Conservation (phyloP, 2,888 invertebrate genomes). For the Apodemia zela region DNA sequence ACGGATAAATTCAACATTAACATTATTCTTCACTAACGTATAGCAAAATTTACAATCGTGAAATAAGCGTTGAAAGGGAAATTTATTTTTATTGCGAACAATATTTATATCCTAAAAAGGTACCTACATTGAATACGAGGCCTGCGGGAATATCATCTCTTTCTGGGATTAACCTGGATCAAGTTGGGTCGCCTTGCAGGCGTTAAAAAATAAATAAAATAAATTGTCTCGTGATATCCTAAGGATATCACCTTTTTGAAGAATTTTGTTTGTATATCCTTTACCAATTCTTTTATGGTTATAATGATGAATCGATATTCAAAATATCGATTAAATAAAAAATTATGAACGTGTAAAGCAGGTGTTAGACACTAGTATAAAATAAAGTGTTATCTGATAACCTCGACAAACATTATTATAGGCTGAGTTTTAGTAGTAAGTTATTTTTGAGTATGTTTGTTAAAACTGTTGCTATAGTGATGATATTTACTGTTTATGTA, state of each 20-base stretch:
- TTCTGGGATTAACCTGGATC: conserved; percentile 25
- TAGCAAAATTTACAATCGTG: conserved; percentile 7
- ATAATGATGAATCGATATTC: no score
- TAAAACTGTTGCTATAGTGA: neutral
- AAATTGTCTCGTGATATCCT: neutral
- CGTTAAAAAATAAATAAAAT: conserved; percentile 5
- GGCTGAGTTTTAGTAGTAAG: neutral
- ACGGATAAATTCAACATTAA: neutral
- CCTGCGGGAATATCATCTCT: conserved; percentile 23
- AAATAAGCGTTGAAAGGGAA: conserved; percentile 12
- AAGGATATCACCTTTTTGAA: neutral
- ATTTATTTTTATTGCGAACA: conserved; percentile 14
- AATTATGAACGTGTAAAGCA: no score
- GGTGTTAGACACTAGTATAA: no score
- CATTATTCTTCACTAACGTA: conserved; percentile 12
- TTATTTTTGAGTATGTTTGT: neutral
- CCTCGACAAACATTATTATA: no score
- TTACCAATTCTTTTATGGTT: no score
- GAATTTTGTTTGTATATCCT: no score
- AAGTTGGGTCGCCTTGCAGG: conserved; percentile 16
- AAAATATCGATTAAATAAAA: no score
- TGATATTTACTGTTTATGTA: neutral
- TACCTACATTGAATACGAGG: conserved; percentile 17
- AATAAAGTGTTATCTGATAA: no score
- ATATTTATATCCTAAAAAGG: conserved; percentile 12